Evolutionary conservation across 2,113 vertebrate genomes (phyloP), one percentile per base, ranked within the genome.

Genomic region (Puffinus mauretanicus): DNA sequence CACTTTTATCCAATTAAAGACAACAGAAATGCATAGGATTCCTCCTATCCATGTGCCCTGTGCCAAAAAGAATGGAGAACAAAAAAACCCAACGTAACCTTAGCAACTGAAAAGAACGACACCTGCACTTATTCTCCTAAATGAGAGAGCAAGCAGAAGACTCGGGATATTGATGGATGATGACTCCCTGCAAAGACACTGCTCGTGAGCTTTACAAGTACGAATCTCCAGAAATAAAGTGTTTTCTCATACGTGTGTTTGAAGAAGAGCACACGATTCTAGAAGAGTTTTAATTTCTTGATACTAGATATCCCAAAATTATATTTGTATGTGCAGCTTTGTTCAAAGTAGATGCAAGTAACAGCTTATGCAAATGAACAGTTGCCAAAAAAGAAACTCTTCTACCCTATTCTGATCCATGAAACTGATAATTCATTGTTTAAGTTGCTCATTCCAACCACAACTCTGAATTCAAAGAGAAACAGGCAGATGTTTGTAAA

Each of bases 381-480:
- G 42, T 1, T 72, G 66, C 62, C 86, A 77, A 42, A 76, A 90
- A 46, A 82, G 5, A 58, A 65, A 90, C 30, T 58, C 55, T 26
- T 40, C 49, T 57, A 2, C 64, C 55, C 76, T 34, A 2, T 25
- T 80, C 25, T 13, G 38, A 71, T 38, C 70, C 72, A 44, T 0
- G 0, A 86, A 83, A 36, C 24, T 2, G 2, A 80, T 17, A n/a
- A 2, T 5, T 9, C 0, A 0, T 36, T 82, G 76, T 26, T 93
- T 9, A 29, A 72, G 26, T 12, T 55, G 67, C 75, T 58, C 51
- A 42, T 51, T 60, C 29, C 65, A 75, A 78, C 61, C 78, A 60
- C 75, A 88, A 4, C 26, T 57, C 66, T 32, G 62, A 79, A 80
- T 6, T 44, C 10, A 40, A 44, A 64, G 52, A 95, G 75, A 20